Percentiles rank a stretch among this genome's conserved stretches.
Evolutionary conservation across 2,113 vertebrate species (phyloP).

Genomic region (Bettongia penicillata): DNA sequence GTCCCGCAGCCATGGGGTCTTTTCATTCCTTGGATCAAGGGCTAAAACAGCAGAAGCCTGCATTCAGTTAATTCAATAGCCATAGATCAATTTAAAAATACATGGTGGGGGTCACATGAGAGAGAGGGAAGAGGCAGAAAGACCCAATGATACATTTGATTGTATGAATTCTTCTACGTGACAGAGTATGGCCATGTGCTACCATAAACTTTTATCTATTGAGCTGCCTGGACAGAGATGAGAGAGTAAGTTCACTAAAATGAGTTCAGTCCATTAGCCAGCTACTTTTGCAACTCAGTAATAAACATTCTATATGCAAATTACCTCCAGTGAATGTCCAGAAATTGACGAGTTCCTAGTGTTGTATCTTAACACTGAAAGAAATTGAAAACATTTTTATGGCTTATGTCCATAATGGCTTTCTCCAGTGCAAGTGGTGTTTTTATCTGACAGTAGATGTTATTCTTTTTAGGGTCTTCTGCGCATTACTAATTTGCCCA

Average conservation of each 20-base stretch:
- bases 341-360: slow-evolving; percentile 62
- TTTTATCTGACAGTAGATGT: slow-evolving; percentile 60
- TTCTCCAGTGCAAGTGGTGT: slow-evolving; percentile 40
- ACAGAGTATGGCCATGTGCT: background rate
- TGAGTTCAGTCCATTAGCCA: slow-evolving; percentile 31
- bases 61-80: background rate
- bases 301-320: slow-evolving; percentile 72
- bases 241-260: slow-evolving; percentile 38
- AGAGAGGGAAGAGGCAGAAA: background rate
- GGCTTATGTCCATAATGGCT: slow-evolving; percentile 55
- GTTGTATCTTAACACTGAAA: slow-evolving; percentile 62
- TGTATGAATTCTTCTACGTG: slow-evolving; percentile 46
- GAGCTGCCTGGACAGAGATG: background rate
- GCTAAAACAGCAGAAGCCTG: background rate
- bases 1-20: slow-evolving; percentile 25
- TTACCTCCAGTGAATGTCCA: slow-evolving; percentile 62
- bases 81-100: slow-evolving; percentile 43
- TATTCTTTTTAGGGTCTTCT: slow-evolving; percentile 54
- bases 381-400: slow-evolving; percentile 73
- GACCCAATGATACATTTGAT: slow-evolving; percentile 1
- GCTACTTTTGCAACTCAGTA: slow-evolving; percentile 48
- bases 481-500: slow-evolving; percentile 64
- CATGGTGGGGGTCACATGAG: background rate
- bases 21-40: background rate
- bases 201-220: background rate